phyloP scores from a whole-genome alignment of 2,113 vertebrate genomes.

The Ariopsis seemanni region DNA sequence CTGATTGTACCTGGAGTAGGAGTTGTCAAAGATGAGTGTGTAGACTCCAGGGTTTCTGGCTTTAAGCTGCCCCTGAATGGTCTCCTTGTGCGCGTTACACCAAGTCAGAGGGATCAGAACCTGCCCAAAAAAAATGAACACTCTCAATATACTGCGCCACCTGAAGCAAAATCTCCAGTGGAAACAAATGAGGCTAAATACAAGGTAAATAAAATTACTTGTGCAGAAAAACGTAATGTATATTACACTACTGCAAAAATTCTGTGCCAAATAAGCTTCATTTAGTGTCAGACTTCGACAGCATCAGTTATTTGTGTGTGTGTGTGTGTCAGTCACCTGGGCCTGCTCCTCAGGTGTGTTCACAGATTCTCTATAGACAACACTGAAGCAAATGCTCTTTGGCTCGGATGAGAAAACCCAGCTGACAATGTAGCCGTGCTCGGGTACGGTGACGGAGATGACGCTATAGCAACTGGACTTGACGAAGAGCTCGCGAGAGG shows the following conservation, averaged over 20 bases:
- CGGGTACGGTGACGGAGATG: conserved; percentile 76
- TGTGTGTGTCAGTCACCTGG: conserved; percentile 72
- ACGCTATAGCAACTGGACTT: conserved; percentile 89
- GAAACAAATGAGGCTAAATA: background rate
- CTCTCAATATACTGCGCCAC: background rate
- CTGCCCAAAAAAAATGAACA: conserved; percentile 63
- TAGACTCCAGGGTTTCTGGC: conserved; percentile 84
- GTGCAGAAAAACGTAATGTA: background rate
- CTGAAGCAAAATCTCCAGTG: background rate
- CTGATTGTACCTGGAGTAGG: conserved; percentile 84
- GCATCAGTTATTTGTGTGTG: background rate
- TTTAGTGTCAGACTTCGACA: background rate
- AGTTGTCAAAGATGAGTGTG: conserved; percentile 92
- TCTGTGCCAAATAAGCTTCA: background rate
- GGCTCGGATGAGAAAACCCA: conserved; percentile 97
- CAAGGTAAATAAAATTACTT: background rate
- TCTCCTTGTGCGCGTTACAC: conserved; percentile 91
- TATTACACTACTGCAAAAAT: background rate
- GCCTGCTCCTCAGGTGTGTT: conserved; percentile 80
- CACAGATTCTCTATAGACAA: conserved; percentile 81
- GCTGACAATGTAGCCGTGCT: conserved; percentile 81
- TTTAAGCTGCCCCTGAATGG: conserved; percentile 88
- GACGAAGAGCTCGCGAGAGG: conserved; percentile 84
- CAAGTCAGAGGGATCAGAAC: conserved; percentile 93
- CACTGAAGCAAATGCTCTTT: conserved; percentile 91